These are phyloP conservation scores for Frankliniella fusca DNA, from an alignment of 2,888 invertebrate genomes.

Conservation along the genomic window DNA sequence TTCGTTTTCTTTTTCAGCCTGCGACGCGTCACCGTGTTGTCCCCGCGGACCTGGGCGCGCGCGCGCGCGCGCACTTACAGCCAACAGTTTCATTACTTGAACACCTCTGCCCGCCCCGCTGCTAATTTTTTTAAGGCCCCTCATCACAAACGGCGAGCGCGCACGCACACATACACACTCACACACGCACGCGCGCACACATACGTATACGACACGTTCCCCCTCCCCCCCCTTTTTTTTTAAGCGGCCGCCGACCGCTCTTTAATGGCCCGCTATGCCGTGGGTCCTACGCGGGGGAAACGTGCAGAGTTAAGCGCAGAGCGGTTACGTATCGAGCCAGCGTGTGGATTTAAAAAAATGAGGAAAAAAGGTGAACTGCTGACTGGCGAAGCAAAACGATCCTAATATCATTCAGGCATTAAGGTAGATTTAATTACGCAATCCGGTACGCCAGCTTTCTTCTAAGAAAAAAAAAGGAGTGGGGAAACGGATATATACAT, in stretches of 20 bases:
- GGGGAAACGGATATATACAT: no score
- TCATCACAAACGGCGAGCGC: not conserved
- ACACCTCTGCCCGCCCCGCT: not conserved
- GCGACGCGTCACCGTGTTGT: not conserved
- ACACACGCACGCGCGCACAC: not conserved
- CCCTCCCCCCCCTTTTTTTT: not conserved
- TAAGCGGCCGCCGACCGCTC: no score
- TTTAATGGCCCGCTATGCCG: no score
- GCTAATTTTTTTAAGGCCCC: not conserved
- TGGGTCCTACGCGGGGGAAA: no score
- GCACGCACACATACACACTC: not conserved
- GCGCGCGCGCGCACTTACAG: not conserved
- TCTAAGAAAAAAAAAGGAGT: not conserved
- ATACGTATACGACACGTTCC: not conserved
- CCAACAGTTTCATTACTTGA: not conserved
- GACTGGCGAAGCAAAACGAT: no score
- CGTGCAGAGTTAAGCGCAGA: no score
- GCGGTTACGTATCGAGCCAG: no score
- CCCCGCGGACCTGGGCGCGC: not conserved
- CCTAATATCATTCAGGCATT: no score
- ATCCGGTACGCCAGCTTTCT: no score
- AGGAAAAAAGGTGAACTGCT: no score
- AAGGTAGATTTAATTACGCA: no score
- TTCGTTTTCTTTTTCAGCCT: not conserved
- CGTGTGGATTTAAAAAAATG: no score